Evolutionary conservation across 1,140 invertebrate species (phyloP).

Genomic region (Lucilia sericata): DNA sequence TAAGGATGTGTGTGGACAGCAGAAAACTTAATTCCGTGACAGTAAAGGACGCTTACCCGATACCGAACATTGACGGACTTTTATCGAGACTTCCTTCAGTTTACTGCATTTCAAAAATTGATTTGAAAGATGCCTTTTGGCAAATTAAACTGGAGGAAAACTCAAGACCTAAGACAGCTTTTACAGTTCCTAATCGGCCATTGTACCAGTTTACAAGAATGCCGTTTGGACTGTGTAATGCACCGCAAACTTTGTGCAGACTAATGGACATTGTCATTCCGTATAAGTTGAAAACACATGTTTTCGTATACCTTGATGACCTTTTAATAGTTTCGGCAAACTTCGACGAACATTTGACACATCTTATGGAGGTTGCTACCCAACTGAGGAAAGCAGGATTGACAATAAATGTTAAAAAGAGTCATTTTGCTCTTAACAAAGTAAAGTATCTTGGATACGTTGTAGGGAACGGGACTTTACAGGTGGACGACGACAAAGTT

Average conservation of each 20-base stretch:
- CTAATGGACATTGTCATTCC: too few relatives aligned
- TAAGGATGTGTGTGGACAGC: conserved; percentile 24
- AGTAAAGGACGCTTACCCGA: conserved; percentile 34
- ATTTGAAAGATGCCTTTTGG: conserved; percentile 48
- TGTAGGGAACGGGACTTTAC: too few relatives aligned
- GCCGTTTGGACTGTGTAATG: conserved; percentile 47
- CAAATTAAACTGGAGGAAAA: conserved; percentile 44
- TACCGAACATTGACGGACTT: conserved; percentile 34
- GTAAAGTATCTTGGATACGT: too few relatives aligned
- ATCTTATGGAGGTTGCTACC: too few relatives aligned
- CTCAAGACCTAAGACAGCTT: conserved; percentile 44
- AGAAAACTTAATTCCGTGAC: conserved; percentile 31
- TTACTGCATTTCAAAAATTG: conserved; percentile 41
- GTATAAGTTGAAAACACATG: background rate
- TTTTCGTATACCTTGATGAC: background rate
- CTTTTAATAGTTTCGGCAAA: background rate
- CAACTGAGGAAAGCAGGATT: too few relatives aligned
- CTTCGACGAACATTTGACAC: background rate
- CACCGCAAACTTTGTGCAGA: conserved; percentile 45
- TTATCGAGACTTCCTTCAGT: background rate
- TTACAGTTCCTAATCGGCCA: conserved; percentile 44
- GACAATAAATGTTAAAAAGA: too few relatives aligned
- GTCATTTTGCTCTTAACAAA: background rate
- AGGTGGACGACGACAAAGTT: background rate
- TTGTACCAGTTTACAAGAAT: conserved; percentile 45